These are phyloP conservation scores for Heptranchias perlo DNA, from an alignment of 2,113 vertebrate species.

Conservation along the genomic window DNA sequence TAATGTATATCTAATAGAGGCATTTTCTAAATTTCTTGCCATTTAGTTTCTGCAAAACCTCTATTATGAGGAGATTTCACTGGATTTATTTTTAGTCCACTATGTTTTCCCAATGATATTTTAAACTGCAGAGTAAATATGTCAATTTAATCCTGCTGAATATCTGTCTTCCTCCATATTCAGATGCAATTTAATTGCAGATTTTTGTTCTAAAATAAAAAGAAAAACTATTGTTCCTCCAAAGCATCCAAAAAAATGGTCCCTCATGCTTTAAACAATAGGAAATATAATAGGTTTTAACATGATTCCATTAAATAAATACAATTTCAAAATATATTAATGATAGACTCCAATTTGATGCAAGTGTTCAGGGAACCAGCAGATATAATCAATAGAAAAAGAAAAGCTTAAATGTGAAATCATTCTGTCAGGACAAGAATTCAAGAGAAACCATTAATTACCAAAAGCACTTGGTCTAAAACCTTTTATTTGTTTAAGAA, in stretches of 20 bases:
- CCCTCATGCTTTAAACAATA: not conserved
- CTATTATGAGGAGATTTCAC: not conserved
- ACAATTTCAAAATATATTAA: not conserved
- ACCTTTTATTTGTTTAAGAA: constrained; percentile 49
- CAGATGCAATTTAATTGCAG: not conserved
- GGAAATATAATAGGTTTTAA: not conserved
- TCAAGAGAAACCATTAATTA: constrained; percentile 54
- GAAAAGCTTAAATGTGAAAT: not conserved
- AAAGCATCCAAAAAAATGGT: not conserved
- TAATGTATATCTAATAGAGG: not conserved
- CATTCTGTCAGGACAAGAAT: not conserved
- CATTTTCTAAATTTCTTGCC: not conserved
- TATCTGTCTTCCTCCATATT: not conserved
- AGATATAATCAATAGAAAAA: constrained; percentile 51
- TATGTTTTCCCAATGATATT: not conserved
- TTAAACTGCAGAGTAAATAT: not conserved
- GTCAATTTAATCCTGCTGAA: not conserved
- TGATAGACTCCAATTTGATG: not conserved
- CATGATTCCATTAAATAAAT: not conserved
- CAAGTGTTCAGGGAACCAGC: constrained; percentile 41
- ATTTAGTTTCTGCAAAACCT: not conserved
- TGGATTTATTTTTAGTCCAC: not conserved
- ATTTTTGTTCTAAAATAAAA: not conserved
- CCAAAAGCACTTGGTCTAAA: constrained; percentile 47
- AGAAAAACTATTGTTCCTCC: not conserved